Evolutionary conservation across 2,888 invertebrate species (phyloP).

Genomic region (Megalurothrips usitatus): DNA sequence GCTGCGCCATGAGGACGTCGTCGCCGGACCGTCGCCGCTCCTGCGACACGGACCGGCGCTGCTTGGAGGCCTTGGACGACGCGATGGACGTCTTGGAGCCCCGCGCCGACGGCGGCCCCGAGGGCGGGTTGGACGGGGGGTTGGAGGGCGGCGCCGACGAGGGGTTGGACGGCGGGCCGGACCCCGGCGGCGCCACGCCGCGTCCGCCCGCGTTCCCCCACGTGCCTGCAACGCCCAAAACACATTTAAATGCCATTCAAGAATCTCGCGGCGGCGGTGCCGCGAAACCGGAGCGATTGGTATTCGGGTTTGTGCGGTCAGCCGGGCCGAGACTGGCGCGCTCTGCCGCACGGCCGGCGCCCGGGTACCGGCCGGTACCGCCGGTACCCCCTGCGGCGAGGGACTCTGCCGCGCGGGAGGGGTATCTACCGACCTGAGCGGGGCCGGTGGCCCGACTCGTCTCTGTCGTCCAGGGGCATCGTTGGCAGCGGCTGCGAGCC

Average conservation of each 20-base stretch:
- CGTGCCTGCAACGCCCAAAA: constrained; percentile 36
- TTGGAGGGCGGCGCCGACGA: constrained; percentile 30
- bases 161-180: constrained; percentile 28
- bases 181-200: constrained; percentile 30
- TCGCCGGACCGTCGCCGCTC: constrained; percentile 45
- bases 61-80: constrained; percentile 2
- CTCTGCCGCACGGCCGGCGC: background rate
- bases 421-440: constrained; percentile 59
- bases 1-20: constrained; percentile 38
- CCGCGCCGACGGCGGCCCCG: constrained; percentile 32
- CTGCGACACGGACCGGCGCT: constrained; percentile 25
- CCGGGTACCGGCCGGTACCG: background rate
- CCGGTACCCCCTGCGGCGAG: background rate
- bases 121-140: constrained; percentile 31
- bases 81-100: constrained; percentile 18
- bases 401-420: constrained; percentile 39
- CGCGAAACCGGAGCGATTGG: background rate
- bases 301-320: background rate
- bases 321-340: background rate
- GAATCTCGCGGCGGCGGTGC: background rate
- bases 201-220: constrained; percentile 38
- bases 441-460: constrained; percentile 48
- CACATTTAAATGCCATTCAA: background rate
- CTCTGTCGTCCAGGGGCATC: constrained; percentile 52
- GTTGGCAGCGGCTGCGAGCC: constrained; percentile 60